Evolutionary conservation across 1,140 invertebrate species (phyloP), one percentile per base, ranked within the genome.

Genomic region (Pseudoatta argentina): DNA sequence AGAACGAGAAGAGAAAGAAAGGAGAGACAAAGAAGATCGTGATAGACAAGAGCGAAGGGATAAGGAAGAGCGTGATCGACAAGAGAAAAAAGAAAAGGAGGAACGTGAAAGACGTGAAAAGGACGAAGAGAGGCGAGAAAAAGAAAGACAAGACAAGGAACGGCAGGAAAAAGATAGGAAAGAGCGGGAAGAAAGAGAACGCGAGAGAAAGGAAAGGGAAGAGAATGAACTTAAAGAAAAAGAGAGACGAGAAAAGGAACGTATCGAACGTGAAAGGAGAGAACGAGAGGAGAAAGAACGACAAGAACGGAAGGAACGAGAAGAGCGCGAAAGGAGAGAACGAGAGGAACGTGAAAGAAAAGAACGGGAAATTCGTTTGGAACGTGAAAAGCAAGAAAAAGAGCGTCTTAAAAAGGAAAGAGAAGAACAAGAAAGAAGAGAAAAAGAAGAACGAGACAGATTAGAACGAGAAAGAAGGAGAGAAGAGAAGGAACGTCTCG

Each of bases 41-140:
- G 91, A 93, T 24, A 91, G 88, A 61, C 91, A 93, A 59, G 91
- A 94, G 24, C 72, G 91, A 55, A 91, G 88, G 21, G 93, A 93
- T 12, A 94, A 91, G n/a, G 94, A 93, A 59, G 94, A 93, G 67
- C 91, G 92, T 3, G 91, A 94, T 63, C 85, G 91, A 24, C 92
- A 93, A 39, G 92, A 95, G 75, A 76, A 92, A 7, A 93, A 92
- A 77, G 91, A 94, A 69, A 77, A 92, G 0, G 92, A 94, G 48
- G 95, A 96, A 61, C 94, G 94, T 3, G 96, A 95, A 39, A 96
- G 91, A 95, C 93, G 92, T 21, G 95, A 94, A 92, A 96, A 92
- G 89, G 94, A 93, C 48, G 92, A 94, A 21, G 96, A 92, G 61
- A 92, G 93, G 73, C 88, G 91, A 18, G 93, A 94, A 86, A 89